Percentiles rank a stretch among this genome's conserved stretches.
Conservation (phyloP, 1,140 invertebrate species). For the Meloidogyne chitwoodi region DNA sequence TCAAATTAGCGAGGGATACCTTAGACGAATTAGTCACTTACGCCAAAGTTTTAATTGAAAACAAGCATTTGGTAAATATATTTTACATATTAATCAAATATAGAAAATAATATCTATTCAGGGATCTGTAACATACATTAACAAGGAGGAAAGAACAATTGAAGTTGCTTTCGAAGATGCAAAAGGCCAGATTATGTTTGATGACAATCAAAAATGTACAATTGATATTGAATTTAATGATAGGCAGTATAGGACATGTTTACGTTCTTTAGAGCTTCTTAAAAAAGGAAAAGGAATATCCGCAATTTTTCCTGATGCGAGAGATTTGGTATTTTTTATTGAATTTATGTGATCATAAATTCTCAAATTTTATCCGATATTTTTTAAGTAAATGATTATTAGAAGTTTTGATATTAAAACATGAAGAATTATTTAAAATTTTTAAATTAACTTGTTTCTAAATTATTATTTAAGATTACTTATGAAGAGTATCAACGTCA, state of each 20-base stretch:
- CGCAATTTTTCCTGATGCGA: not conserved
- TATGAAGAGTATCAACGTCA: not conserved
- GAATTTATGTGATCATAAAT: not conserved
- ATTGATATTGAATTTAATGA: conserved; percentile 11
- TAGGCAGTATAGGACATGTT: not conserved
- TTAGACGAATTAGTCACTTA: not conserved
- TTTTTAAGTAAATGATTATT: too few relatives aligned
- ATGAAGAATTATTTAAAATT: too few relatives aligned
- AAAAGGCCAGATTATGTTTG: not conserved
- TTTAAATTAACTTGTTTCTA: too few relatives aligned
- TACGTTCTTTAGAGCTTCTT: not conserved
- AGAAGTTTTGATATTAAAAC: too few relatives aligned
- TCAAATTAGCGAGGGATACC: not conserved
- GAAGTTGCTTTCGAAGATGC: not conserved
- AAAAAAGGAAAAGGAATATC: not conserved
- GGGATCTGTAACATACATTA: not conserved
- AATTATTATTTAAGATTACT: not conserved
- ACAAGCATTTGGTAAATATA: not conserved
- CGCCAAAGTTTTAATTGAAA: not conserved
- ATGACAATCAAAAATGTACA: not conserved
- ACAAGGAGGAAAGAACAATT: not conserved
- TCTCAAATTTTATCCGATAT: too few relatives aligned
- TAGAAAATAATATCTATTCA: too few relatives aligned
- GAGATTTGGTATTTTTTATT: not conserved
- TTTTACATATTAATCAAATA: too few relatives aligned